Percentiles rank a stretch among this genome's conserved stretches.
Evolutionary conservation across 2,888 invertebrate species (phyloP).

Genomic region (Enchytraeus crypticus): DNA sequence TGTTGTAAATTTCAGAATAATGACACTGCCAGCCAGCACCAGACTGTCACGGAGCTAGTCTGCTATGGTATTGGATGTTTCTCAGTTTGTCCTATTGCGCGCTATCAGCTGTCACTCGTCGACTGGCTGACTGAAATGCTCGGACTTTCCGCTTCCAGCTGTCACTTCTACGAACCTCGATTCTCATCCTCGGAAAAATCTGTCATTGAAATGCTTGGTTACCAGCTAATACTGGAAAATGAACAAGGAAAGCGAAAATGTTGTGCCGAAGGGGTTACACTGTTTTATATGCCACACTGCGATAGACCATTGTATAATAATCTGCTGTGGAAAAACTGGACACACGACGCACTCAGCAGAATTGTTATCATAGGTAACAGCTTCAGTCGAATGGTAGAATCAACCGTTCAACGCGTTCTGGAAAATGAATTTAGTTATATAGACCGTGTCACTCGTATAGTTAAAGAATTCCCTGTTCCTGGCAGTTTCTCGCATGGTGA

Average conservation of each 20-base stretch:
- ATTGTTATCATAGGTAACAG: neutral
- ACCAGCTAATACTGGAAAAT: neutral
- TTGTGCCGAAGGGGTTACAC: neutral
- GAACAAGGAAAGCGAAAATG: neutral
- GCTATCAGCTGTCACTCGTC: neutral
- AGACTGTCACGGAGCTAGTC: neutral
- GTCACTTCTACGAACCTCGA: neutral
- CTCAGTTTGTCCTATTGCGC: neutral
- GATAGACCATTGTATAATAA: neutral
- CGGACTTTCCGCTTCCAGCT: neutral
- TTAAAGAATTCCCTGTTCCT: neutral
- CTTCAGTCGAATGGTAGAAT: neutral
- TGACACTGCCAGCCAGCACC: no score
- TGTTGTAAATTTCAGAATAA: no score
- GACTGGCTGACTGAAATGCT: neutral
- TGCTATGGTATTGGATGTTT: neutral
- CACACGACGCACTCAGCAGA: neutral
- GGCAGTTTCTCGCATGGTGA: neutral
- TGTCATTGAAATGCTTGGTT: neutral
- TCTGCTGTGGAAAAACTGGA: neutral
- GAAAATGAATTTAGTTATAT: neutral
- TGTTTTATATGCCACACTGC: neutral
- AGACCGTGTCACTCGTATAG: neutral
- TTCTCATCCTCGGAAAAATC: neutral
- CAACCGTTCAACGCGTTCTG: neutral